Conservation (phyloP, 2,888 invertebrate species). For the Amphipoea oculea region DNA sequence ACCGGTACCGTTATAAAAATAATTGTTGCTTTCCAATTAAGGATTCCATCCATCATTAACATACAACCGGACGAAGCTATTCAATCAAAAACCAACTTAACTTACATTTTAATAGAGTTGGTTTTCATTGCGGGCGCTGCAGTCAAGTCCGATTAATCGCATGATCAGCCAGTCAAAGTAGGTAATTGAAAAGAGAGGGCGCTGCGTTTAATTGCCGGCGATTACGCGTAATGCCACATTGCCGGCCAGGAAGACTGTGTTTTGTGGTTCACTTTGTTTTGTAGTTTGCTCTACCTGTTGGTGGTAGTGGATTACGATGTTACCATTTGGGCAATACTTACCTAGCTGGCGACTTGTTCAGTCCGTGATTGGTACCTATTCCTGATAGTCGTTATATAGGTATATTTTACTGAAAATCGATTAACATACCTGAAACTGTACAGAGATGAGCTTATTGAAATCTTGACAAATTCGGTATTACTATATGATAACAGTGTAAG, state of each 20-base stretch:
- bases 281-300: slow-evolving; percentile 16
- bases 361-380: neutral
- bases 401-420: neutral
- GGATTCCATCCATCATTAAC: slow-evolving; percentile 62
- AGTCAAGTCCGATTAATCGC: slow-evolving; percentile 55
- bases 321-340: neutral
- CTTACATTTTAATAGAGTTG: neutral
- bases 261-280: slow-evolving; percentile 31
- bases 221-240: slow-evolving; percentile 55
- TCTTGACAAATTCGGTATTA: neutral
- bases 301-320: neutral
- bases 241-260: slow-evolving; percentile 50
- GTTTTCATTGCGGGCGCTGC: neutral
- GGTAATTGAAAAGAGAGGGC: slow-evolving; percentile 56
- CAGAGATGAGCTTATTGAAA: neutral
- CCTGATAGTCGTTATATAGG: neutral
- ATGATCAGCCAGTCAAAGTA: slow-evolving; percentile 55
- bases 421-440: neutral
- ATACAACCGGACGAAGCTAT: slow-evolving; percentile 30
- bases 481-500: no score
- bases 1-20: slow-evolving; percentile 63
- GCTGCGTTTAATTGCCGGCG: slow-evolving; percentile 56
- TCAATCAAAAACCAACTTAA: slow-evolving; percentile 34
- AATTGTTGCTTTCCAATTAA: slow-evolving; percentile 68
- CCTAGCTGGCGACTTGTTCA: no score